Base-by-base conservation (phyloP, 1,140 invertebrate species). In the Microplitis demolitor region DNA sequence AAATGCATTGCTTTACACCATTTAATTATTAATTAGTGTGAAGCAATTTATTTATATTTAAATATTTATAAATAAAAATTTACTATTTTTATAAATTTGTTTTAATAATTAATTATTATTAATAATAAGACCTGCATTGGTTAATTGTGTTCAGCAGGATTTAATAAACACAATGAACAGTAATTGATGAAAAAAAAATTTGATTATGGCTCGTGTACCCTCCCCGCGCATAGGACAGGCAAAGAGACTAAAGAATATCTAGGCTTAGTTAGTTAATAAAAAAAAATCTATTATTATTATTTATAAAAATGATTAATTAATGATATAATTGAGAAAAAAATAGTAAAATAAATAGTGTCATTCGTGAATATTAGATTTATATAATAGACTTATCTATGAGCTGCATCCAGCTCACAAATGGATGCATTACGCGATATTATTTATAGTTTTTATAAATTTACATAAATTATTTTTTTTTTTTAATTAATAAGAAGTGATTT, bases 211-310 rank as follows among this genome's bases (percentile, higher is more conserved):
- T 84, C 75, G 79, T 85, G 81, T 85, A 82, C 78, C 81, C 82
- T 87, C 79, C 81, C 83, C 82, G 83, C 84, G 80, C 80, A 82
- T 85, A 85, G 83, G 82, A 84, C 79, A 84, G 78, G 74, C 72
- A 77, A 69, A 79, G 72, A 80, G 45, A 67, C 74, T 72, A 69
- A 35, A 72, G 53, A 75, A 24, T 68, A 53, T 56, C 50, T 54
- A 37, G 37, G 33, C 63, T 71, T 67, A 69, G 62, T 74, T 66
- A 45, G 9, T 60, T 34, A 34, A 60, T 60, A 45, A 9, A 45
- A 45, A 45, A 9, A 45, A 45, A 45, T 9, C 11, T 45, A 45
- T 45, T 45, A 45, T 45, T 45, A 45, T 45, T 45, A 45, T 45
- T 45, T 45, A 45, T 45, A 45, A 9, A 45, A 9, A 9, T 45